Percentiles rank a stretch among this genome's conserved stretches.
phyloP scores from a whole-genome alignment of 2,113 vertebrate species.

The Synodontis membranacea region DNA sequence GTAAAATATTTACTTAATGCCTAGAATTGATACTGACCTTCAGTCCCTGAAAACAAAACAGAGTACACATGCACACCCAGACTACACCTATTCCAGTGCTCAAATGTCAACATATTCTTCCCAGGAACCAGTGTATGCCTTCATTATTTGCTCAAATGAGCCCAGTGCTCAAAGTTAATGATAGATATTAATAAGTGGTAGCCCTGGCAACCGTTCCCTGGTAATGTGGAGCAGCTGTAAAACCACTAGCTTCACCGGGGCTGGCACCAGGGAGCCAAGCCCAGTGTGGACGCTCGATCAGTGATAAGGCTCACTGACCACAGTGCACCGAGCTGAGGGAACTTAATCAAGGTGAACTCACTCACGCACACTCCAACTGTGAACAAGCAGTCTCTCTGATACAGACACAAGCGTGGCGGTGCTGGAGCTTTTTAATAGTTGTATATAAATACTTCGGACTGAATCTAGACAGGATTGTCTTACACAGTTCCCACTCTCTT shows the following conservation, averaged over 20 bases:
- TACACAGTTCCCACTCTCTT: not conserved
- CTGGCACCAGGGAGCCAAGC: slow-evolving; percentile 37
- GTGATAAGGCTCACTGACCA: slow-evolving; percentile 24
- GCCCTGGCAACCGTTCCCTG: slow-evolving; percentile 72
- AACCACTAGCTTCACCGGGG: slow-evolving; percentile 35
- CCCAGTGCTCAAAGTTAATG: slow-evolving; percentile 70
- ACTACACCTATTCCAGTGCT: slow-evolving; percentile 15
- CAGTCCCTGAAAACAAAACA: not conserved
- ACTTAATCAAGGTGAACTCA: slow-evolving; percentile 11
- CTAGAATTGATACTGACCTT: not conserved
- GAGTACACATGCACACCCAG: not conserved
- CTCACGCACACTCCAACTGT: slow-evolving; percentile 7
- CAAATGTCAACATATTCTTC: slow-evolving; percentile 44
- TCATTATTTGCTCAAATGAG: slow-evolving; percentile 57
- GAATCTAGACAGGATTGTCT: not conserved
- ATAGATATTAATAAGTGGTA: slow-evolving; percentile 78
- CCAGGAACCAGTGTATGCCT: slow-evolving; percentile 41
- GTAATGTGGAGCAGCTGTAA: slow-evolving; percentile 62
- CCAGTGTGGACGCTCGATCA: slow-evolving; percentile 55
- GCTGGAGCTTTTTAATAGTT: not conserved
- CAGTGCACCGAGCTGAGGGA: slow-evolving; percentile 1
- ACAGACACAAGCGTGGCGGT: not conserved
- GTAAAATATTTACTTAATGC: not conserved
- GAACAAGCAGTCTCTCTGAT: not conserved
- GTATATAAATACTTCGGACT: not conserved